Percentiles rank a stretch among this genome's conserved stretches.
Conservation (phyloP, 2,113 vertebrate genomes). For the Hydrochoerus hydrochaeris region DNA sequence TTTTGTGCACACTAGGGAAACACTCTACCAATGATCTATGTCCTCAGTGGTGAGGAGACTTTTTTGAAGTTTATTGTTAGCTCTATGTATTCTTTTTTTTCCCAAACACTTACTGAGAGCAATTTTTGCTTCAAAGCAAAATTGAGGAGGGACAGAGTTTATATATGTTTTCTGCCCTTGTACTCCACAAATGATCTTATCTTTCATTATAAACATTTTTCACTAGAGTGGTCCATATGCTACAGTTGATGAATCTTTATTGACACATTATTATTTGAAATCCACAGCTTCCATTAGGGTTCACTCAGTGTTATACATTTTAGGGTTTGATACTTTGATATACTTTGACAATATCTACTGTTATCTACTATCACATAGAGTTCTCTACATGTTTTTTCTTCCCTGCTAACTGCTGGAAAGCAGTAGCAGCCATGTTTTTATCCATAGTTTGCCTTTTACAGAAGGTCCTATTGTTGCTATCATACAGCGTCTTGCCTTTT, state of each 20-base stretch:
- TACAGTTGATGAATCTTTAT: neutral
- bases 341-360: neutral
- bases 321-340: neutral
- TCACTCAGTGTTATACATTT: neutral
- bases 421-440: neutral
- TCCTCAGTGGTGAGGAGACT: neutral
- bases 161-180: neutral
- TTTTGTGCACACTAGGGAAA: neutral
- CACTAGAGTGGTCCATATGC: neutral
- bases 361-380: neutral
- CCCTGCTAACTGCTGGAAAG: neutral
- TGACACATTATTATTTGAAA: neutral
- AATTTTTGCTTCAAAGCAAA: neutral
- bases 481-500: neutral
- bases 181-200: rapidly evolving
- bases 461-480: neutral
- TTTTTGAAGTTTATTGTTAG: neutral
- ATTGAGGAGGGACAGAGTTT: neutral
- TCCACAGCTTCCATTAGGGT: neutral
- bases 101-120: neutral
- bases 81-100: neutral
- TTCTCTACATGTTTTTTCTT: neutral
- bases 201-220: neutral
- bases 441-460: neutral
- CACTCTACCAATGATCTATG: neutral